phyloP scores from a whole-genome alignment of 92 coral and sea anemone genomes.

The Zoanthus sociatus region DNA sequence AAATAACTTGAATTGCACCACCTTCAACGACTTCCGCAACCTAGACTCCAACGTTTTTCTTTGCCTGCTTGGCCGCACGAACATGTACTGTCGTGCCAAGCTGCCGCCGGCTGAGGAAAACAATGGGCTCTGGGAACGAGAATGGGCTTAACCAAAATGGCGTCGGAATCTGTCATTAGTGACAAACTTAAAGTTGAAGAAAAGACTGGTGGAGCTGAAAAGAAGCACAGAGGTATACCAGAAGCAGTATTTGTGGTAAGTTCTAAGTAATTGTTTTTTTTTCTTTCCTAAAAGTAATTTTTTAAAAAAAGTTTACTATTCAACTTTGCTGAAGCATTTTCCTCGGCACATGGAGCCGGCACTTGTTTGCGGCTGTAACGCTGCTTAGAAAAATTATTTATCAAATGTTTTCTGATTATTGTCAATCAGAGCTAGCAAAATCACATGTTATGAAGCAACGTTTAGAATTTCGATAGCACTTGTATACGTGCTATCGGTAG shows the following conservation, averaged over 20 bases:
- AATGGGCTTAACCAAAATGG: slow-evolving; percentile 70
- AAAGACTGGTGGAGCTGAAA: slow-evolving; percentile 48
- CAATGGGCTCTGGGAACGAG: background rate
- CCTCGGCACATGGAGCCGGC: background rate
- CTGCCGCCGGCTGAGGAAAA: too few species aligned
- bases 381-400: background rate
- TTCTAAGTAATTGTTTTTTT: background rate
- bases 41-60: background rate
- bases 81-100: too few species aligned
- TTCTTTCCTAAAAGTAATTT: background rate
- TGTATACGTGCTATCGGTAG: too few species aligned
- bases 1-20: background rate
- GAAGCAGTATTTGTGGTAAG: slow-evolving; percentile 95
- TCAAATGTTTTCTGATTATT: too few species aligned
- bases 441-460: too few species aligned
- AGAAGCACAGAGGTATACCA: slow-evolving; percentile 96
- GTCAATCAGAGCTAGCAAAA: too few species aligned
- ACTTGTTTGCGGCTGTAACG: background rate
- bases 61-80: too few species aligned
- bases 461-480: too few species aligned
- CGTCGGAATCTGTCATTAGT: slow-evolving; percentile 58
- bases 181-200: slow-evolving; percentile 42
- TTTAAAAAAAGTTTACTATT: slow-evolving; percentile 1
- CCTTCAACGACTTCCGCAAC: background rate
- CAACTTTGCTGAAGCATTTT: background rate